Base-by-base conservation (phyloP, 2,888 invertebrate species). In the Aethes cnicana region DNA sequence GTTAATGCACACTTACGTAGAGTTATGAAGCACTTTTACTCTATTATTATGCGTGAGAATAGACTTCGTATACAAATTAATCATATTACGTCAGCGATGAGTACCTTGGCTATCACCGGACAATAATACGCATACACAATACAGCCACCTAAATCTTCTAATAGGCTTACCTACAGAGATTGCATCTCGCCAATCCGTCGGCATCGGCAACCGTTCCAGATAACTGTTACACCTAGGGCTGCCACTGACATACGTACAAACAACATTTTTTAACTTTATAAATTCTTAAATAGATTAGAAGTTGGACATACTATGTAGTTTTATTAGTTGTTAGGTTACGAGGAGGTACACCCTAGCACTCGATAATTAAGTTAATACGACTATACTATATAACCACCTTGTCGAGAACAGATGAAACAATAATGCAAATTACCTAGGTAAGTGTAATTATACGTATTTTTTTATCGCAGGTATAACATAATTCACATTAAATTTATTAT, bases 101-200 rank as follows among this genome's bases (percentile, higher is more conserved):
- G 43, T 43, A 25, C 20, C 11, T 26, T 17, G 16, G 25, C 46
- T 35, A 39, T 54, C 50, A 46, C 39, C 50, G 37, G 20, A 37
- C 43, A 44, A 44, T 46, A 43, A 50, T 44, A 50, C 54, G 56
- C 42, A 53, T 54, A 43, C 37, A 66, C 63, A 63, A 59, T 62
- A 55, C 55, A 58, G 55, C 55, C 68, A 64, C 66, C 63, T 58
- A 62, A 64, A 70, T 69, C 67, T 66, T 63, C 63, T 67, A 72
- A 72, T 72, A 68, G 65, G 69, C 69, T 69, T 69, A 68, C 46
- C 39, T n/a, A n/a, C n/a, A n/a, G 47, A 64, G 57, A 72, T 68
- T 59, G 70, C 69, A 69, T 72, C 69, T 64, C 47, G 53, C 50
- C 57, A 54, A 57, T 57, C 58, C 55, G 59, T 47, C 47, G 14